These are phyloP conservation scores for Lordiphosa stackelbergi DNA, from an alignment of 1,140 invertebrate species.

Conservation along the genomic window DNA sequence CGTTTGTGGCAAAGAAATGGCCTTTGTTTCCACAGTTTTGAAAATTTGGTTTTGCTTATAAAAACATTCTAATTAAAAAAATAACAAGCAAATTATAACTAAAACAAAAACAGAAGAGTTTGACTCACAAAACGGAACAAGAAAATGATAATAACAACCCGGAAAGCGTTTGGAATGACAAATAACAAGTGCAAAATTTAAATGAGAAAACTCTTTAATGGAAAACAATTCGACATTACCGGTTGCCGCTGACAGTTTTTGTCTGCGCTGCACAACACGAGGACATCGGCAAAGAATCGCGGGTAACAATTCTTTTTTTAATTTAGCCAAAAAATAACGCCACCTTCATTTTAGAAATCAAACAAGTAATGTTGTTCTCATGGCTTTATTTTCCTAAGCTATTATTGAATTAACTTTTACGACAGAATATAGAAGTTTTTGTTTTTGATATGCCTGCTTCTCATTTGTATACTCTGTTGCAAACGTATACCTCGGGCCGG, in stretches of 20 bases:
- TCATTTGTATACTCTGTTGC: too few relatives aligned
- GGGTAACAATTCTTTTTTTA: conserved; percentile 2
- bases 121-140: background rate
- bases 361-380: too few relatives aligned
- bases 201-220: conserved; percentile 25
- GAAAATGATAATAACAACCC: background rate
- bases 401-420: too few relatives aligned
- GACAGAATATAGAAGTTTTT: too few relatives aligned
- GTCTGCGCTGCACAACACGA: background rate
- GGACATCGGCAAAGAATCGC: background rate
- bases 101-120: background rate
- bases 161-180: background rate
- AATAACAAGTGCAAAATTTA: conserved; percentile 12
- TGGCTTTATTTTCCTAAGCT: too few relatives aligned
- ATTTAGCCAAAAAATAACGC: background rate
- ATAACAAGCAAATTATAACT: conserved; percentile 13
- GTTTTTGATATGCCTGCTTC: too few relatives aligned
- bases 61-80: conserved; percentile 13
- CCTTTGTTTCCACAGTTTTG: too few relatives aligned
- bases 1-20: background rate
- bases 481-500: too few relatives aligned
- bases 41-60: background rate
- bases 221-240: conserved; percentile 15
- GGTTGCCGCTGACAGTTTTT: conserved; percentile 8
- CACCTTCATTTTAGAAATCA: too few relatives aligned